Percentiles rank a stretch among this genome's conserved stretches.
Conservation (phyloP, 2,797 vertebrate genomes). For the Xyrichtys novacula region DNA sequence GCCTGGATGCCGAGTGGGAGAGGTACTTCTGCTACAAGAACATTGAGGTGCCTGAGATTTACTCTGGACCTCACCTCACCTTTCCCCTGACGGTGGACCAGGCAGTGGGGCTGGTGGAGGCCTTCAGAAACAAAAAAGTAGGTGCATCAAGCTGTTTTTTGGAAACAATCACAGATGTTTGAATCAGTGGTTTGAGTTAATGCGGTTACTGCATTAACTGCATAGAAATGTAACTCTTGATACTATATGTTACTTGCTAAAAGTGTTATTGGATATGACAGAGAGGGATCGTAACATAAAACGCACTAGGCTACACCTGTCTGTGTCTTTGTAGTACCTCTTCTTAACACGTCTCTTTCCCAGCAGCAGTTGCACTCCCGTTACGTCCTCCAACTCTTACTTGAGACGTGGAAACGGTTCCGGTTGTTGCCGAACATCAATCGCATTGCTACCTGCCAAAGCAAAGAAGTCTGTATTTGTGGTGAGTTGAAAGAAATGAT, state of each 20-base stretch:
- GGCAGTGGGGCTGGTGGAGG: conserved; percentile 90
- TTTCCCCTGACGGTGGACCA: conserved; percentile 92
- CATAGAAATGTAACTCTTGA: too few species aligned
- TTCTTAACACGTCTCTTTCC: conserved; percentile 73
- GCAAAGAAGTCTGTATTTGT: conserved; percentile 94
- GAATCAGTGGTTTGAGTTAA: background rate
- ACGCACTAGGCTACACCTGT: background rate
- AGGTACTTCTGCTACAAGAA: conserved; percentile 87
- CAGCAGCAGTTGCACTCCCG: conserved; percentile 95
- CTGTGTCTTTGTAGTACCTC: background rate
- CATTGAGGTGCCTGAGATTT: conserved; percentile 89
- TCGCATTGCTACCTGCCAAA: conserved; percentile 91
- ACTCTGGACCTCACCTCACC: conserved; percentile 90
- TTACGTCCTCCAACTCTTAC: conserved; percentile 93
- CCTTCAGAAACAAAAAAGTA: conserved; percentile 95
- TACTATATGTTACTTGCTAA: background rate
- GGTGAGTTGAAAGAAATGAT: conserved; percentile 78
- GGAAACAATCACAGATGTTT: background rate
- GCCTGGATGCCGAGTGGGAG: conserved; percentile 87
- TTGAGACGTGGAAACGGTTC: conserved; percentile 91
- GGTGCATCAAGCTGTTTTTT: conserved; percentile 42
- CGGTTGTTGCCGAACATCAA: conserved; percentile 93
- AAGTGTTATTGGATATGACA: background rate
- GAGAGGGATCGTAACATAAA: background rate
- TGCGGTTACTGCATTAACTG: too few species aligned